Conservation (phyloP, 2,797 vertebrate genomes). For the Brachyrhaphis roseni region DNA sequence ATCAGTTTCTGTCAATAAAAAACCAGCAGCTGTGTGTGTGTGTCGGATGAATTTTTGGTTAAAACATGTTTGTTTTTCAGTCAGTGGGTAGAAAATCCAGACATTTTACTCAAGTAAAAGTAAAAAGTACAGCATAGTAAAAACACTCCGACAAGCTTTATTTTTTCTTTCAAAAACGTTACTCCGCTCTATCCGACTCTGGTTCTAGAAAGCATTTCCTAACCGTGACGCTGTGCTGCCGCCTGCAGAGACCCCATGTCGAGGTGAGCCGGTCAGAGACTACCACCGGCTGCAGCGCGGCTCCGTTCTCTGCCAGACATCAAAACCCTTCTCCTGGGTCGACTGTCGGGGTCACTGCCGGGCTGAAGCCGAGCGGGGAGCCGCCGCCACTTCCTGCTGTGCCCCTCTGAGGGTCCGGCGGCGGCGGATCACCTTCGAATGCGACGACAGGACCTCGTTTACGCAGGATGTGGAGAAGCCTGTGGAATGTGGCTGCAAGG, state of each 20-base stretch:
- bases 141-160: too few species aligned
- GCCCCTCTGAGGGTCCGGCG: slow-evolving; percentile 85
- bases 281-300: slow-evolving; percentile 89
- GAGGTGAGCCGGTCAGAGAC: slow-evolving; percentile 84
- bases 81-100: too few species aligned
- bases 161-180: too few species aligned
- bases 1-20: too few species aligned
- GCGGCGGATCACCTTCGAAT: slow-evolving; percentile 87
- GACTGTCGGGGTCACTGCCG: slow-evolving; percentile 83
- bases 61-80: too few species aligned
- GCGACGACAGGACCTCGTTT: slow-evolving; percentile 89
- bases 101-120: too few species aligned
- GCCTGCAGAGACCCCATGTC: slow-evolving; percentile 83
- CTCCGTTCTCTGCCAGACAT: slow-evolving; percentile 88
- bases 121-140: too few species aligned
- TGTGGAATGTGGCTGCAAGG: slow-evolving; percentile 82
- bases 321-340: slow-evolving; percentile 88
- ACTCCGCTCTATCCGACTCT: neutral
- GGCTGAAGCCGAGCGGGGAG: slow-evolving; percentile 32
- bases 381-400: slow-evolving; percentile 77
- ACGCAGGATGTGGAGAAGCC: slow-evolving; percentile 92
- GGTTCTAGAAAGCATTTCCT: neutral
- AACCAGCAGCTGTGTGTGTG: too few species aligned
- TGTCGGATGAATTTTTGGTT: too few species aligned
- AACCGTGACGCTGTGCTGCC: neutral